Evolutionary conservation across 2,888 invertebrate species (phyloP).

Genomic region (Argyra leucocephala): DNA sequence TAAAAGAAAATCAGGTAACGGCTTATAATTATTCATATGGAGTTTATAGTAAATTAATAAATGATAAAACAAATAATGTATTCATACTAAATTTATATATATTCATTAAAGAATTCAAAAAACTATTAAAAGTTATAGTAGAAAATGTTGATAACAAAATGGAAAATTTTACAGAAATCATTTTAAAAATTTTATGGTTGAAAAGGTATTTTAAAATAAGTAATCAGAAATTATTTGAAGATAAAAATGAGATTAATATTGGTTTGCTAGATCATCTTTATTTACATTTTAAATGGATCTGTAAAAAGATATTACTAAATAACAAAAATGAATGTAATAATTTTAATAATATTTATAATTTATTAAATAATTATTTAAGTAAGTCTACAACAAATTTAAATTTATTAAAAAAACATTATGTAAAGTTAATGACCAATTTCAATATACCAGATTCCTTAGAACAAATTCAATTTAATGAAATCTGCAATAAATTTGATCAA

Average conservation of each 20-base stretch:
- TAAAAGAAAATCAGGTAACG: slow-evolving; percentile 27
- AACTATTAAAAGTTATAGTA: slow-evolving; percentile 26
- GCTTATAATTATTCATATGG: slow-evolving; percentile 39
- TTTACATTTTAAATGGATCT: slow-evolving; percentile 65
- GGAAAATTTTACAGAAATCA: slow-evolving; percentile 27
- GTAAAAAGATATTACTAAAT: slow-evolving; percentile 48
- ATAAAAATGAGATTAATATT: slow-evolving; percentile 29
- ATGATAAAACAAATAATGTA: slow-evolving; percentile 34
- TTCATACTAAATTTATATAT: slow-evolving; percentile 30
- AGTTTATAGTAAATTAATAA: slow-evolving; percentile 27
- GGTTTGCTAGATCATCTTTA: slow-evolving; percentile 48
- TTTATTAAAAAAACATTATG: slow-evolving; percentile 22
- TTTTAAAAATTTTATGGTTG: slow-evolving; percentile 35
- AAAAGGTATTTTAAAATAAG: slow-evolving; percentile 34
- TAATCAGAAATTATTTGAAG: slow-evolving; percentile 30
- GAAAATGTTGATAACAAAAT: slow-evolving; percentile 27
- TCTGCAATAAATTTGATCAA: slow-evolving; percentile 31
- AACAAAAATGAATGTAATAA: slow-evolving; percentile 22
- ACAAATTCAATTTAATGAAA: slow-evolving; percentile 25
- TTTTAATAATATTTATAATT: slow-evolving; percentile 26
- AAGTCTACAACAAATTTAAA: slow-evolving; percentile 22
- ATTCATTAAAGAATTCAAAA: slow-evolving; percentile 28
- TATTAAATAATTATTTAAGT: slow-evolving; percentile 26
- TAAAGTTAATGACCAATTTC: slow-evolving; percentile 22
- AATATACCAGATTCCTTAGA: slow-evolving; percentile 21